These are phyloP conservation scores for Clinocottus analis DNA, from an alignment of 2,113 vertebrate species.

Conservation along the genomic window DNA sequence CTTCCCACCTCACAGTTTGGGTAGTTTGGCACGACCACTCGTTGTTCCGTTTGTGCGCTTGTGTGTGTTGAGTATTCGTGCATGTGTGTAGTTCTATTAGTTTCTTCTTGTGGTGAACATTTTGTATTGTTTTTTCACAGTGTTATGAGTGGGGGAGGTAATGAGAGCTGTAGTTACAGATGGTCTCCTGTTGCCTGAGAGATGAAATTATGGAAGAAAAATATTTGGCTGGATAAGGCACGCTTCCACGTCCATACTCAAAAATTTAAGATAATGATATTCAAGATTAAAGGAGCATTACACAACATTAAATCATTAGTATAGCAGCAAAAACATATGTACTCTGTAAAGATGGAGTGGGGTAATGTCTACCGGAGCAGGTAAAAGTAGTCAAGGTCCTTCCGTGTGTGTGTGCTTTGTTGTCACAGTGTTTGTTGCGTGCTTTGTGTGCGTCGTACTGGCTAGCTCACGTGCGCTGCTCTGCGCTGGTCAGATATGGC, in stretches of 20 bases:
- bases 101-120: background rate
- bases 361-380: no score
- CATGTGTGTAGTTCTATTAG: background rate
- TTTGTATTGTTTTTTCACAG: background rate
- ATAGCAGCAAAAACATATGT: no score
- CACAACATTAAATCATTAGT: no score
- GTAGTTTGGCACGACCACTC: constrained; percentile 1
- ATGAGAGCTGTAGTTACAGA: background rate
- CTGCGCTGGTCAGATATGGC: no score
- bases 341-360: no score
- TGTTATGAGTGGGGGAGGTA: background rate
- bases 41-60: background rate
- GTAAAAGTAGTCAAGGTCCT: no score
- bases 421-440: no score
- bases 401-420: no score
- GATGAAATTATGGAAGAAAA: background rate
- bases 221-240: background rate
- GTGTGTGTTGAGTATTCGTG: background rate
- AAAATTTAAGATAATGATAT: background rate
- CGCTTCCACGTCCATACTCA: background rate
- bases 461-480: no score
- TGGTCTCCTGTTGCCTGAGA: background rate
- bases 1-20: constrained; percentile 2
- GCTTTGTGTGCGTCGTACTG: no score
- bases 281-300: background rate